Evolutionary conservation across 2,888 invertebrate genomes (phyloP), one percentile per base, ranked within the genome.

Genomic region (Cosmorhoe ocellata): DNA sequence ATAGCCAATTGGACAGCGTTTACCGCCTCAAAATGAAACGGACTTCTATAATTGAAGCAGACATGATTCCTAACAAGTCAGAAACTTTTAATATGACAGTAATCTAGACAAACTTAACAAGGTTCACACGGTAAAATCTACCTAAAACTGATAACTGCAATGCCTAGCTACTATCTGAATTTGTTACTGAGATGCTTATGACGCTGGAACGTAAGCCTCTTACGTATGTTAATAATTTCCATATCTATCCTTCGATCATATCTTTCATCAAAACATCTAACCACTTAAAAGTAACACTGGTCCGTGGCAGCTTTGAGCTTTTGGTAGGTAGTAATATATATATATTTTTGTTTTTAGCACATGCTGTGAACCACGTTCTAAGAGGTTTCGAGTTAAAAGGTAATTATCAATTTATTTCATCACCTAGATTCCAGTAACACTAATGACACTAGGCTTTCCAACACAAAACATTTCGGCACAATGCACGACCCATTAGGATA

Each of bases 311-410:
- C 18, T 18, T 18, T 5, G 5, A 18, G 5, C 5, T 18, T 18
- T 18, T 2, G 18, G 2, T 18, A 5, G 18, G 2, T 18, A 18
- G 3, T 18, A 2, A 5, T 18, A 4, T 7, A 18, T 7, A 22
- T 2, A 30, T 28, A 28, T 10, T 32, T 8, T 33, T 26, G 32
- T 31, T 1, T 76, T 51, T 63, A 77, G 76, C 18, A 44, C 34
- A 5, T 32, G 51, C 41, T 40, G 53, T 42, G 50, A 52, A 7
- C 58, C 50, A 31, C 48, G 51, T 41, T 36, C 33, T 40, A 63
- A 40, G 60, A 65, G 61, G 53, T 66, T 66, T 55, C 63, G 66
- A 51, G 42, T 66, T 6, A 74, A 60, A 65, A 76, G 78, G 79
- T 71, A 57, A 60, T 27, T 28, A 18, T 14, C 2, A 12, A 18